Conservation (phyloP, 2,113 vertebrate genomes). For the Channa maculata region DNA sequence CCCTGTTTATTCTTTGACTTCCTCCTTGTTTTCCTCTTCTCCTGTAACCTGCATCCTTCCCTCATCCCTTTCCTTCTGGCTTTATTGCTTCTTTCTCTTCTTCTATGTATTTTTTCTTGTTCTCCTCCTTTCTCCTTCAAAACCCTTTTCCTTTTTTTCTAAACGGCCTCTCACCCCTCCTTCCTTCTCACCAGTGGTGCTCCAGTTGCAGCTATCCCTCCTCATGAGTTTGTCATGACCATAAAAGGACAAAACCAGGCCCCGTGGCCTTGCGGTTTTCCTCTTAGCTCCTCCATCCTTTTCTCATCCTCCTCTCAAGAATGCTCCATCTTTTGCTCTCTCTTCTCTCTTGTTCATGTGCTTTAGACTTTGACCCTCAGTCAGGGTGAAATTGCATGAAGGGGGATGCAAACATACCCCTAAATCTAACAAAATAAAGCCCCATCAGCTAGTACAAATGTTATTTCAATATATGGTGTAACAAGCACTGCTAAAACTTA, state of each 20-base stretch:
- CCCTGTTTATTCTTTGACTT: neutral
- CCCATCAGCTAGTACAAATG: too few relatives aligned
- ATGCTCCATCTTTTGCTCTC: neutral
- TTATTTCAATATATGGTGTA: too few relatives aligned
- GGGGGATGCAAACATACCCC: too few relatives aligned
- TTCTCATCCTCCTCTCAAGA: neutral
- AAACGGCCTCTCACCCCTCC: constrained; percentile 8
- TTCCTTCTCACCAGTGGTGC: constrained; percentile 26
- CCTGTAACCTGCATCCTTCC: neutral
- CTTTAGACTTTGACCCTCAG: neutral
- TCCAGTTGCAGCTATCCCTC: constrained; percentile 53
- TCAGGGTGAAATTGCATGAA: too few relatives aligned
- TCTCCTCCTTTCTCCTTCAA: neutral
- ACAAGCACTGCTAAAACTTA: too few relatives aligned
- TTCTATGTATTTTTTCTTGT: neutral
- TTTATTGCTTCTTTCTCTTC: neutral
- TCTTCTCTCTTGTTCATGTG: neutral
- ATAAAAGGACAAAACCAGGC: constrained; percentile 78
- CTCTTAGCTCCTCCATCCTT: constrained; percentile 16
- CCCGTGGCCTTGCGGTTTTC: constrained; percentile 32
- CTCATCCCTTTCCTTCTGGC: neutral
- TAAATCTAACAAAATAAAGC: too few relatives aligned
- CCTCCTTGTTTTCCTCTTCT: neutral
- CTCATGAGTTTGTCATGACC: constrained; percentile 69
- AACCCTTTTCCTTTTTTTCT: neutral